Evolutionary conservation across 92 coral and sea anemone genomes (phyloP).

Genomic region (Porites rus): DNA sequence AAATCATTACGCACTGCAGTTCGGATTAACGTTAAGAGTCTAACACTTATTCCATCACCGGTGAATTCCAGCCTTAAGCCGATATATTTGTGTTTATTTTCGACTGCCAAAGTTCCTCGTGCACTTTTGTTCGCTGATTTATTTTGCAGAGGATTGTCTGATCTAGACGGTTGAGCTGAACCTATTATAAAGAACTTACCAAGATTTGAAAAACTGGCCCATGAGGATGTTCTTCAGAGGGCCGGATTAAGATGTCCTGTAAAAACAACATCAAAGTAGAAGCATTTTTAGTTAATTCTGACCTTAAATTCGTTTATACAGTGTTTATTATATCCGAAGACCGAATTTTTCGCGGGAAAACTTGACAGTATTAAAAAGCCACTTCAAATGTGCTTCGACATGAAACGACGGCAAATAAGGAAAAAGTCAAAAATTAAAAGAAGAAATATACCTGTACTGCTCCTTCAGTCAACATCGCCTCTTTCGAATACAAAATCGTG

Average conservation of each 20-base stretch:
- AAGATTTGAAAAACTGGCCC: slow-evolving; percentile 89
- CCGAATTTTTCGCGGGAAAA: slow-evolving; percentile 49
- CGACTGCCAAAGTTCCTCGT: too few species aligned
- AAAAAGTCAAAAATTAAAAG: too few species aligned
- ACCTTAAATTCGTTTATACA: background rate
- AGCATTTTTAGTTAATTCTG: background rate
- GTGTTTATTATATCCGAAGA: background rate
- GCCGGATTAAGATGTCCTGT: slow-evolving; percentile 79
- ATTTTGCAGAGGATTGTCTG: background rate
- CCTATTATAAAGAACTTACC: slow-evolving; percentile 59
- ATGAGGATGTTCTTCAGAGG: slow-evolving; percentile 86
- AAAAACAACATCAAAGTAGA: background rate
- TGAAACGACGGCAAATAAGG: background rate
- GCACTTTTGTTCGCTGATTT: background rate
- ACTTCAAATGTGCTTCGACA: background rate
- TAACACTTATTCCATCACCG: too few species aligned
- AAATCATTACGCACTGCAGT: too few species aligned
- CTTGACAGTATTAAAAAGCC: background rate
- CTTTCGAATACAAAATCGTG: too few species aligned
- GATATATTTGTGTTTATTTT: too few species aligned
- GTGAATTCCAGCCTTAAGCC: too few species aligned
- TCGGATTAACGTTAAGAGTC: too few species aligned
- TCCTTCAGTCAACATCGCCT: slow-evolving; percentile 47
- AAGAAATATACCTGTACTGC: slow-evolving; percentile 63
- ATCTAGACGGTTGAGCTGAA: background rate